These are phyloP conservation scores for Pangasius macronema DNA, from an alignment of 2,797 vertebrate genomes.

Conservation along the genomic window DNA sequence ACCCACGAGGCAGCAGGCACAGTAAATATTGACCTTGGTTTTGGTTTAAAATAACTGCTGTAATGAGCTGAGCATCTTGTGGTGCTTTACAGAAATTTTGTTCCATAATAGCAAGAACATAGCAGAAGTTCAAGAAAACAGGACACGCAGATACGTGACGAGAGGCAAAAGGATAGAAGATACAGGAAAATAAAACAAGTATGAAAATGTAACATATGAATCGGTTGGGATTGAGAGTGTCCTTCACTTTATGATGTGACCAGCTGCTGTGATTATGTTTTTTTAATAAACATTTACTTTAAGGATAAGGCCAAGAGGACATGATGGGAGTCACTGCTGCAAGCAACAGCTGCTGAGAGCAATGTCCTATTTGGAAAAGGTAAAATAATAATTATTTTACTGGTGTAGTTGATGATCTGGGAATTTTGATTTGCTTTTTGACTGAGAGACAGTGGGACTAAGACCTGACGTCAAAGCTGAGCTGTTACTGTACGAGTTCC, in stretches of 20 bases:
- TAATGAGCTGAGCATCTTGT: slow-evolving; percentile 18
- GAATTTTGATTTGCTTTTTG: background rate
- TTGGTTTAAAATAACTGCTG: slow-evolving; percentile 24
- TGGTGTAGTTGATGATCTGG: background rate
- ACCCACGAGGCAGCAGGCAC: background rate
- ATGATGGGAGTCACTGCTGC: background rate
- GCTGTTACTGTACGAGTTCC: background rate
- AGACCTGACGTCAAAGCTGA: background rate
- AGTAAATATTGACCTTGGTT: slow-evolving; percentile 38
- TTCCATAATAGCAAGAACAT: background rate
- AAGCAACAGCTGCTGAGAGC: background rate
- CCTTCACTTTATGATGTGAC: slow-evolving; percentile 18
- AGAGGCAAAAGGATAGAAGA: background rate
- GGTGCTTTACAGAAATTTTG: background rate
- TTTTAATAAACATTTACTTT: slow-evolving; percentile 15
- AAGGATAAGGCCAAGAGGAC: background rate
- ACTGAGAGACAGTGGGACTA: background rate
- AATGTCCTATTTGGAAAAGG: background rate
- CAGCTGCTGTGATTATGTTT: slow-evolving; percentile 3
- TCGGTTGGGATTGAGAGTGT: background rate
- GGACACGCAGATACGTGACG: background rate
- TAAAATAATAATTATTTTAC: background rate
- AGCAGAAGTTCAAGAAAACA: background rate
- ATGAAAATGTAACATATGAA: background rate
- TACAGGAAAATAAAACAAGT: background rate